phyloP scores from a whole-genome alignment of 37 sponge, comb jelly and placozoan genomes.

The Ephydatia muelleri region DNA sequence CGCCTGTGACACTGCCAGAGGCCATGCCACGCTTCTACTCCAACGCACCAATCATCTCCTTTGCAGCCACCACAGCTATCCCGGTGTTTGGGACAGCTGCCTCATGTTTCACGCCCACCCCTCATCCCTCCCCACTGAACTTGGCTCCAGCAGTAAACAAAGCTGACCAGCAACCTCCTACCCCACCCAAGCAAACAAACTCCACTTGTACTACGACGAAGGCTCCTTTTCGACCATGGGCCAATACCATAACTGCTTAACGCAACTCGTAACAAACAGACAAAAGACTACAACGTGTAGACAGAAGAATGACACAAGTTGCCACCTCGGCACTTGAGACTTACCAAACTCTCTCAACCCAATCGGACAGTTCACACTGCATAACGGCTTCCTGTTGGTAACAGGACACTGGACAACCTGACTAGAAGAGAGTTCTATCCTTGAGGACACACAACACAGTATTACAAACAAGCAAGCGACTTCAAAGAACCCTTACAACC shows the following conservation, averaged over 20 bases:
- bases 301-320: not conserved
- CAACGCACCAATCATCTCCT: constrained; percentile 49
- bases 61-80: constrained; percentile 42
- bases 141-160: not conserved
- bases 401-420: not conserved
- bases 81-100: constrained; percentile 16
- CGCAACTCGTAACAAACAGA: constrained; percentile 26
- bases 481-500: not conserved
- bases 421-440: not conserved
- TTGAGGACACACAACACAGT: constrained; percentile 10
- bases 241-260: constrained; percentile 17
- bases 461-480: constrained; percentile 36
- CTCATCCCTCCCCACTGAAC: constrained; percentile 11
- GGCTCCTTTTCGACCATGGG: constrained; percentile 83
- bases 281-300: not conserved
- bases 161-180: not conserved
- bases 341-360: constrained; percentile 4
- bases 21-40: constrained; percentile 49
- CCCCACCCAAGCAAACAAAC: constrained; percentile 36
- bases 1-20: constrained; percentile 24
- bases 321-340: constrained; percentile 13
- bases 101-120: constrained; percentile 26
- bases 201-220: constrained; percentile 24
- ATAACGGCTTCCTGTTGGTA: not conserved
- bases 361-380: constrained; percentile 2